Conservation (phyloP, 2,113 vertebrate species). For the Brienomyrus brachyistius region DNA sequence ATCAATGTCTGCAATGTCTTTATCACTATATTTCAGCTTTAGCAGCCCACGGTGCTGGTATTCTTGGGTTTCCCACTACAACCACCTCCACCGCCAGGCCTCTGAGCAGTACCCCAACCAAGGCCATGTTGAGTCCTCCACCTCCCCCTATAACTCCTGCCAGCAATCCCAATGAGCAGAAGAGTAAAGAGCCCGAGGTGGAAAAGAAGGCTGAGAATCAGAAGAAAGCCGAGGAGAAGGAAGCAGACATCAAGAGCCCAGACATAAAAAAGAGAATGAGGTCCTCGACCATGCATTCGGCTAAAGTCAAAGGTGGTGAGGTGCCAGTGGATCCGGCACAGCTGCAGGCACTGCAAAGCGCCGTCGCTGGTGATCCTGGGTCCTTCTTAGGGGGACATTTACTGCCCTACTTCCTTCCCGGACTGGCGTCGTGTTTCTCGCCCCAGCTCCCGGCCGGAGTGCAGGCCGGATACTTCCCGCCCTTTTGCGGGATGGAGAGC, state of each 20-base stretch:
- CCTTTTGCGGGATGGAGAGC: conserved; percentile 89
- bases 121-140: conserved; percentile 97
- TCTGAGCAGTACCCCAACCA: conserved; percentile 96
- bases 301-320: conserved; percentile 81
- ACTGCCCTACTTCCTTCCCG: conserved; percentile 96
- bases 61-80: conserved; percentile 98
- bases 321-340: conserved; percentile 74
- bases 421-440: conserved; percentile 92
- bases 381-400: conserved; percentile 94
- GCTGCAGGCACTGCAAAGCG: conserved; percentile 91
- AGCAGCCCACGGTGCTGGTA: conserved; percentile 95
- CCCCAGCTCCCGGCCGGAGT: conserved; percentile 89
- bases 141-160: conserved; percentile 71
- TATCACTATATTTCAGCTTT: conserved; percentile 83
- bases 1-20: conserved; percentile 60
- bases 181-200: conserved; percentile 90
- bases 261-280: conserved; percentile 90
- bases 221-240: conserved; percentile 88
- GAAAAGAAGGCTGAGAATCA: conserved; percentile 78
- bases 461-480: conserved; percentile 92
- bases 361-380: conserved; percentile 81
- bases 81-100: conserved; percentile 97
- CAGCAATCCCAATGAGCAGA: conserved; percentile 93
- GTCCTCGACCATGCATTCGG: conserved; percentile 73
- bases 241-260: conserved; percentile 74